Base-by-base conservation (phyloP, 2,797 vertebrate genomes). In the Loris lydekkerianus region DNA sequence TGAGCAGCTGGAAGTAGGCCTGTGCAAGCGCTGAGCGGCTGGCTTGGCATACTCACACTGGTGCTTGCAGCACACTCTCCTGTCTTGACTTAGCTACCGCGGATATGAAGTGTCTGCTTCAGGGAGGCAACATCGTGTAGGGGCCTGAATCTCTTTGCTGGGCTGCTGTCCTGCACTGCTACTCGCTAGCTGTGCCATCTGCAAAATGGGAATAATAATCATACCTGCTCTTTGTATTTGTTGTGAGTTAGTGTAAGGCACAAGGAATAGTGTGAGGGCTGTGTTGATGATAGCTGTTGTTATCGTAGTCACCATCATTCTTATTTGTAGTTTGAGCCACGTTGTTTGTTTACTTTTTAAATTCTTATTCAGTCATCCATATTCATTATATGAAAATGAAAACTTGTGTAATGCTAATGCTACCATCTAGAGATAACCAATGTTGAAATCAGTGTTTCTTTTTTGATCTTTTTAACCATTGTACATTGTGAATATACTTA, bases 111-210 rank as follows among this genome's bases (percentile, higher is more conserved):
- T 40, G 4, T 77, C 15, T 25, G 46, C 29, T n/a, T 76, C 1
- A 10, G 10, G 15, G 20, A 14, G 76, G 3, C 3, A 17, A 8
- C 9, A 0, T 15, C 0, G 8, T 10, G 2, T 60, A 8, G 65
- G 18, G 34, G 34, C 78, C 11, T 5, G 49, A 37, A n/a, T 21
- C 40, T 5, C 5, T 58, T 4, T 14, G 1, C 49, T 40, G 25
- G 13, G 9, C 25, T n/a, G 27, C 46, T 43, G 11, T 80, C 40
- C 6, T 7, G 67, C 1, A 7, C 25, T 65, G 60, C 27, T 29
- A 11, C 43, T 84, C 2, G 18, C 69, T 49, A 17, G 18, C 29
- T 69, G 6, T 13, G 23, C 34, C 21, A 17, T n/a, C 34, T 7
- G 34, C 7, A 6, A 10, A 18, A 18, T 27, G 34, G 29, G 29